Percentiles rank a stretch among this genome's conserved stretches.
These are phyloP conservation scores for Erithacus rubecula DNA, from an alignment of 2,797 vertebrate genomes.

Conservation along the genomic window DNA sequence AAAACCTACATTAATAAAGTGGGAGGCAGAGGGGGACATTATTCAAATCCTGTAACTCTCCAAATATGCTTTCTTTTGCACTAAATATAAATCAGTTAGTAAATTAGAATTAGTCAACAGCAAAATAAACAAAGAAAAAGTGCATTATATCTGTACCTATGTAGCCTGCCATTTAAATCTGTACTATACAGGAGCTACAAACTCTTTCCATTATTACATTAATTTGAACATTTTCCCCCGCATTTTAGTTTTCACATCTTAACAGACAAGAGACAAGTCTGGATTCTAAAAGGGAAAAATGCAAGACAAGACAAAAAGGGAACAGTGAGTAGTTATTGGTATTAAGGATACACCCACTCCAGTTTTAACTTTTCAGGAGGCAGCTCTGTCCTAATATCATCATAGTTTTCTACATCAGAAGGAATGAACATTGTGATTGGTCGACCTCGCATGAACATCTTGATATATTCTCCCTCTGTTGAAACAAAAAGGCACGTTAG, in stretches of 20 bases:
- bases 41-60: not conserved
- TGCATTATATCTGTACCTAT: not conserved
- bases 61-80: not conserved
- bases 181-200: not conserved
- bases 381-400: slow-evolving; percentile 90
- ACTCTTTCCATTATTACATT: not conserved
- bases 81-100: not conserved
- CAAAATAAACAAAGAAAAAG: not conserved
- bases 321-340: not conserved
- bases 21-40: not conserved
- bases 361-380: slow-evolving; percentile 94
- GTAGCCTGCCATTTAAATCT: not conserved
- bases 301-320: not conserved
- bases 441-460: slow-evolving; percentile 98
- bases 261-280: not conserved
- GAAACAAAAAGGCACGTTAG: slow-evolving; percentile 65
- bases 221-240: not conserved
- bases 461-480: slow-evolving; percentile 94
- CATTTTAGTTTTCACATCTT: not conserved
- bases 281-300: not conserved
- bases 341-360: slow-evolving; percentile 98
- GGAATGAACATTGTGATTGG: slow-evolving; percentile 99
- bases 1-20: not conserved
- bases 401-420: slow-evolving; percentile 92
- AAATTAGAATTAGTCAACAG: not conserved